Percentiles rank a stretch among this genome's conserved stretches.
Evolutionary conservation across 2,888 invertebrate species (phyloP).

Genomic region (Polydesmus complanatus): DNA sequence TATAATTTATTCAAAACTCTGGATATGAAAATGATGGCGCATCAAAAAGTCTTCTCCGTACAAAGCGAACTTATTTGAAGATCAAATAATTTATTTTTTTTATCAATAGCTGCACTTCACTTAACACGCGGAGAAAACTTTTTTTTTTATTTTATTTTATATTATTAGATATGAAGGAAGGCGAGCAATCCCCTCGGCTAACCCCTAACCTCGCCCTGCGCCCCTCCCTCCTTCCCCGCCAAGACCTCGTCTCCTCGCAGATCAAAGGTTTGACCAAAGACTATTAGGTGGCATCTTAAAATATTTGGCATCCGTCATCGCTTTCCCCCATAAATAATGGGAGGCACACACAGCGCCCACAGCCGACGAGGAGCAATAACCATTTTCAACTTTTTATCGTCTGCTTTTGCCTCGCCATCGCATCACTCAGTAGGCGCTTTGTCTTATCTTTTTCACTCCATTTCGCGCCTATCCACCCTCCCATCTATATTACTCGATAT

Average conservation of each 20-base stretch:
- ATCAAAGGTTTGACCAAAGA: not conserved
- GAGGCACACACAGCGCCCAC: not conserved
- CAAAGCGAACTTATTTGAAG: too few species aligned
- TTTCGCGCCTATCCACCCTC: not conserved
- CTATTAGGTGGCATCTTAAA: not conserved
- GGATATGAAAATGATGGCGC: too few species aligned
- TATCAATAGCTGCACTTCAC: too few species aligned
- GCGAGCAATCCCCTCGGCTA: too few species aligned
- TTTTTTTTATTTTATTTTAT: too few species aligned
- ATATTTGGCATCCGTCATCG: not conserved
- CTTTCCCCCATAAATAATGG: not conserved
- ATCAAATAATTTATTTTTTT: too few species aligned
- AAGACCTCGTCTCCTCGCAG: not conserved
- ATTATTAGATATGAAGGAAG: too few species aligned
- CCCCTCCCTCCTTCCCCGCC: too few species aligned
- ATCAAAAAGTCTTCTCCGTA: too few species aligned
- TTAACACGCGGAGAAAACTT: too few species aligned
- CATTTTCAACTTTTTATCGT: not conserved
- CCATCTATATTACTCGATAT: not conserved
- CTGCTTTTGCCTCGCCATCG: not conserved
- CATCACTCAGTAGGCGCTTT: not conserved
- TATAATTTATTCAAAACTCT: too few species aligned
- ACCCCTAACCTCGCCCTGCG: not conserved
- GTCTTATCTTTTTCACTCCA: not conserved
- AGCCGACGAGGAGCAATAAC: not conserved